These are phyloP conservation scores for Chaetops frenatus DNA, from an alignment of 2,113 vertebrate species.

Conservation along the genomic window DNA sequence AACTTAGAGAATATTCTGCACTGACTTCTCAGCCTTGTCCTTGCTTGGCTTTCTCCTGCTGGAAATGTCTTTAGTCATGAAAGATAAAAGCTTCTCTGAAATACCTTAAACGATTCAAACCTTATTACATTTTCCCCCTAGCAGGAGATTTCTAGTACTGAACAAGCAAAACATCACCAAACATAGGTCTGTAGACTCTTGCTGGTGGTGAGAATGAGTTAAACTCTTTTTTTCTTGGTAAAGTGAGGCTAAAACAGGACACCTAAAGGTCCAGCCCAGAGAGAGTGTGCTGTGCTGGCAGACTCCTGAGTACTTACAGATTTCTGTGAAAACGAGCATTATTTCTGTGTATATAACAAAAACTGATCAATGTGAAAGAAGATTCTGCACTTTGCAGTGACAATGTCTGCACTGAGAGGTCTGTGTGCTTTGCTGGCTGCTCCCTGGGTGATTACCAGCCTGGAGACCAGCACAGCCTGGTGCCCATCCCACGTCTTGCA, in stretches of 20 bases:
- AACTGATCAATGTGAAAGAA: not conserved
- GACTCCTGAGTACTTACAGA: not conserved
- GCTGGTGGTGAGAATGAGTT: not conserved
- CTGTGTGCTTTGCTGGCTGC: not conserved
- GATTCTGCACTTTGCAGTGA: not conserved
- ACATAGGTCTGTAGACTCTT: not conserved
- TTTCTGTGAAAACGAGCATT: not conserved
- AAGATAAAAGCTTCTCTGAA: not conserved
- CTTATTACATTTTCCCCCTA: not conserved
- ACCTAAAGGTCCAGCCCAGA: not conserved
- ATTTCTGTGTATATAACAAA: not conserved
- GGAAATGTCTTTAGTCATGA: not conserved
- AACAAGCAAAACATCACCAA: not conserved
- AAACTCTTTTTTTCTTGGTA: not conserved
- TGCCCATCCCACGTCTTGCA: fast-evolving
- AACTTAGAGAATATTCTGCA: not conserved
- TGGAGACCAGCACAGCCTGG: not conserved
- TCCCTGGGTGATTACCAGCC: not conserved
- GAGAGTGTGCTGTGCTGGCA: fast-evolving
- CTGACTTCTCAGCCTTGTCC: not conserved
- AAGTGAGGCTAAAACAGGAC: not conserved
- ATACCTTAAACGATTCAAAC: not conserved
- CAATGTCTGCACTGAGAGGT: not conserved
- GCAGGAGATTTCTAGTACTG: not conserved
- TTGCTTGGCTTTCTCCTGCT: not conserved